phyloP scores from a whole-genome alignment of 2,113 vertebrate genomes.

The Turnix velox region DNA sequence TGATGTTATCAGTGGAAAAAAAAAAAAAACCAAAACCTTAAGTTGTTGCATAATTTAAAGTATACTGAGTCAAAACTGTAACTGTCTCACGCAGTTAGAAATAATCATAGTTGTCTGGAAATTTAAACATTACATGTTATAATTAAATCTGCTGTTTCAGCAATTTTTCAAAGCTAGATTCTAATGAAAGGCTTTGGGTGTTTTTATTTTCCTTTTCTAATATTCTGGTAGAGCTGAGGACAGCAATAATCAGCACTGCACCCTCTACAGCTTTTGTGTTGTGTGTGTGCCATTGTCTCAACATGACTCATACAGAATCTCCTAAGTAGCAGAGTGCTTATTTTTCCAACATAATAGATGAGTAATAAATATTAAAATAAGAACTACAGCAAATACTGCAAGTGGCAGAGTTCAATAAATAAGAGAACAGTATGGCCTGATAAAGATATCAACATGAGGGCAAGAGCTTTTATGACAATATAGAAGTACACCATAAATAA shows the following conservation, averaged over 20 bases:
- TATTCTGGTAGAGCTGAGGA: neutral
- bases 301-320: neutral
- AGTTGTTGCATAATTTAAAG: too few relatives aligned
- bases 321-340: neutral
- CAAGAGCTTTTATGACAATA: neutral
- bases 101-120: neutral
- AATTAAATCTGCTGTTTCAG: neutral
- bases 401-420: neutral
- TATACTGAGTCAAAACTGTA: neutral
- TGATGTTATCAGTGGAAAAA: accelerated
- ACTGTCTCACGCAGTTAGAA: neutral
- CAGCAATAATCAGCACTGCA: neutral
- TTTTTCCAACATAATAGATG: neutral
- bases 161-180: neutral
- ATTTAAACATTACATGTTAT: neutral
- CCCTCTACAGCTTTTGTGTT: neutral
- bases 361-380: conserved; percentile 28
- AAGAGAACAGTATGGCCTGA: neutral
- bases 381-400: neutral
- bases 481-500: neutral
- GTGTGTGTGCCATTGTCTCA: neutral
- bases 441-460: neutral
- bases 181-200: neutral
- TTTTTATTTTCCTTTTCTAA: neutral
- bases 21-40: too few relatives aligned